A percentile compares a stretch with the other conserved stretches of the same genome.
These are phyloP conservation scores for Timandra comae DNA, from an alignment of 2,888 invertebrate species.

Conservation along the genomic window DNA sequence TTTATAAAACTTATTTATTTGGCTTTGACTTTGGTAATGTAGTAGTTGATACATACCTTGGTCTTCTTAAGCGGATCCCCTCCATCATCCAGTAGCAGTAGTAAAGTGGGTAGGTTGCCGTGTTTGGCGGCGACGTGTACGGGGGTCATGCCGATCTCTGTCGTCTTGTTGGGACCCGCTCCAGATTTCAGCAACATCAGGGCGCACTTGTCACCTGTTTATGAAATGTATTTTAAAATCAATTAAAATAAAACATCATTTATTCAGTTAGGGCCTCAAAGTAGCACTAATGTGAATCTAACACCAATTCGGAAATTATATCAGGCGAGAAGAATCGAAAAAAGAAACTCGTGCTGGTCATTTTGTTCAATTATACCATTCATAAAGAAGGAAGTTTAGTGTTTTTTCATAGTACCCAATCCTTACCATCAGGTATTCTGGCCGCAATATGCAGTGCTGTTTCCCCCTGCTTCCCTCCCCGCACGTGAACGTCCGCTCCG, in stretches of 20 bases:
- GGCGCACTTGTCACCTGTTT: conserved; percentile 85
- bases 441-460: conserved; percentile 99
- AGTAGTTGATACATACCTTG: too few relatives aligned
- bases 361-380: too few relatives aligned
- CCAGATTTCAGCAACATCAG: conserved; percentile 98
- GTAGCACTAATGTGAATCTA: too few relatives aligned
- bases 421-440: conserved; percentile 83
- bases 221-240: too few relatives aligned
- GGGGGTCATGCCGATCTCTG: conserved; percentile 97
- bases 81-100: conserved; percentile 92
- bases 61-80: conserved; percentile 95
- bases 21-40: too few relatives aligned
- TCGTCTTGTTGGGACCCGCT: conserved; percentile 95
- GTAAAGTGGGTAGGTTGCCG: conserved; percentile 91
- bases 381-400: too few relatives aligned
- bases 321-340: too few relatives aligned
- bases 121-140: conserved; percentile 96
- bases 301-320: too few relatives aligned
- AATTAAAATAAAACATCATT: background rate
- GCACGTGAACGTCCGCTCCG: conserved; percentile 97
- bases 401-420: too few relatives aligned
- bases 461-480: conserved; percentile 92
- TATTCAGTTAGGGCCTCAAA: too few relatives aligned
- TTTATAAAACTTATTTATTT: too few relatives aligned
- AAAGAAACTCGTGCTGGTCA: too few relatives aligned